Conservation (phyloP, 2,888 invertebrate species). For the Cryptocheilus praepositus region DNA sequence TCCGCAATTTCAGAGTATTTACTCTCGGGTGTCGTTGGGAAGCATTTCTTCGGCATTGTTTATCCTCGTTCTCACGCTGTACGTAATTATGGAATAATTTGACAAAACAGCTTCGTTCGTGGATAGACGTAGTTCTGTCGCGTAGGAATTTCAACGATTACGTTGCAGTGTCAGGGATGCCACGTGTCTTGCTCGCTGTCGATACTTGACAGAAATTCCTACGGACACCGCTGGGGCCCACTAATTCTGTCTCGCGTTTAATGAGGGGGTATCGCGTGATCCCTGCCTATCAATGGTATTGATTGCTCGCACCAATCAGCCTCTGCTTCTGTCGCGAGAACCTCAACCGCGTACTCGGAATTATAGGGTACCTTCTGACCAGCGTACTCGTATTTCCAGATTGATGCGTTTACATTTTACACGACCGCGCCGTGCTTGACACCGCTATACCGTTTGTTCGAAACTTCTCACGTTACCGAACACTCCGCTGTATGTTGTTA, state of each 20-base stretch:
- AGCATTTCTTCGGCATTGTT: too few relatives aligned
- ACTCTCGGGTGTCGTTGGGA: too few relatives aligned
- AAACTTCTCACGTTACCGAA: too few relatives aligned
- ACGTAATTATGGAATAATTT: too few relatives aligned
- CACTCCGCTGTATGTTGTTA: too few relatives aligned
- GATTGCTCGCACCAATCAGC: conserved; percentile 41
- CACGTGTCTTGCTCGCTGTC: conserved; percentile 10
- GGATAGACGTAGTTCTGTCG: too few relatives aligned
- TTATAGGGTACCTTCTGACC: conserved; percentile 18
- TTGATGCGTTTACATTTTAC: not conserved
- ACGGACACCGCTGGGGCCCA: conserved; percentile 4
- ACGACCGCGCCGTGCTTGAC: not conserved
- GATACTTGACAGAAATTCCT: conserved; percentile 7
- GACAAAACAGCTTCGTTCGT: too few relatives aligned
- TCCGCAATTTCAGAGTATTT: too few relatives aligned
- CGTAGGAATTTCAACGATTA: too few relatives aligned
- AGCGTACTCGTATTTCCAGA: conserved; percentile 2
- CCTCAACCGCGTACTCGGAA: conserved; percentile 19
- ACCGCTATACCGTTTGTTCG: not conserved
- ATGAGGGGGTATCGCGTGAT: conserved; percentile 24
- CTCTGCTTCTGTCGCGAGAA: conserved; percentile 16
- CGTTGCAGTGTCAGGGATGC: not conserved
- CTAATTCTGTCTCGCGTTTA: conserved; percentile 17
- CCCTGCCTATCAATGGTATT: conserved; percentile 33
- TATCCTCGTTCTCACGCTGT: too few relatives aligned